phyloP scores from a whole-genome alignment of 2,888 invertebrate genomes.

The Melanostoma scalare region DNA sequence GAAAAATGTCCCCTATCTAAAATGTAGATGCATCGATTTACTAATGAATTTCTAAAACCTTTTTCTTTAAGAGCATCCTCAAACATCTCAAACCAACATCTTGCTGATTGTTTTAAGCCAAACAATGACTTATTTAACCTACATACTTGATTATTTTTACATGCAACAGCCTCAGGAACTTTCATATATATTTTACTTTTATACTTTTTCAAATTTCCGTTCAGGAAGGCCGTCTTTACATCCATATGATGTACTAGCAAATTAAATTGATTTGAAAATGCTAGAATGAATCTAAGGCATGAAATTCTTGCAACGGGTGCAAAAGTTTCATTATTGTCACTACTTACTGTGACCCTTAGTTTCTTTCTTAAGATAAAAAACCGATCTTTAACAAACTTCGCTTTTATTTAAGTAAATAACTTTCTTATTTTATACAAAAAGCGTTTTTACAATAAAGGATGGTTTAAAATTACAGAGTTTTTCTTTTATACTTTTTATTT shows the following conservation, averaged over 20 bases:
- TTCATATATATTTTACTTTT: conserved; percentile 12
- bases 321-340: conserved; percentile 23
- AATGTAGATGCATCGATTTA: conserved; percentile 49
- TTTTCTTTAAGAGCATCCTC: conserved; percentile 55
- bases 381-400: too few species aligned
- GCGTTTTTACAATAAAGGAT: too few species aligned
- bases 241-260: conserved; percentile 56
- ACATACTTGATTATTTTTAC: conserved; percentile 20
- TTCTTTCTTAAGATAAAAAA: too few species aligned
- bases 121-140: conserved; percentile 41
- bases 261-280: conserved; percentile 65
- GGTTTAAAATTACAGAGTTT: too few species aligned
- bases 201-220: conserved; percentile 5
- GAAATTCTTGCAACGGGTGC: conserved; percentile 52
- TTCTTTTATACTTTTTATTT: too few species aligned
- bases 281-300: conserved; percentile 60
- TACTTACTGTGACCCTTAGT: too few species aligned
- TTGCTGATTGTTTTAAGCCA: conserved; percentile 67
- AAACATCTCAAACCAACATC: conserved; percentile 62
- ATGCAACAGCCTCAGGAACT: conserved; percentile 30
- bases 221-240: conserved; percentile 19
- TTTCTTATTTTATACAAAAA: too few species aligned
- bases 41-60: conserved; percentile 57
- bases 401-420: too few species aligned
- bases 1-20: conserved; percentile 23